These are phyloP conservation scores for Mormyrus iriodes DNA, from an alignment of 2,113 vertebrate genomes.

Conservation along the genomic window DNA sequence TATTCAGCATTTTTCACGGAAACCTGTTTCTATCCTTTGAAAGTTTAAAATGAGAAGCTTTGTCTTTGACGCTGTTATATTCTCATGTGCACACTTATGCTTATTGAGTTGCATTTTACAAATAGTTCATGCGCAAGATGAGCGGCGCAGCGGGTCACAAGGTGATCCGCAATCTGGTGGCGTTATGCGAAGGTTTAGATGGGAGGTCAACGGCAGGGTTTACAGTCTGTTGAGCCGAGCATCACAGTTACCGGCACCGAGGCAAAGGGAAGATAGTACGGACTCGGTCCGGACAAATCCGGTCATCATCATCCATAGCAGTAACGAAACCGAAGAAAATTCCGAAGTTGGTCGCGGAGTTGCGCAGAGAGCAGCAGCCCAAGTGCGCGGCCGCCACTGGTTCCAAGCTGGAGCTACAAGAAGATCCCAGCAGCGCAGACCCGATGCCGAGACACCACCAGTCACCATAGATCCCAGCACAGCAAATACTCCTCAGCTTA, in stretches of 20 bases:
- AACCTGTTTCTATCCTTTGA: not conserved
- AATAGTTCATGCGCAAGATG: slow-evolving; percentile 47
- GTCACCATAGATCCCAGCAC: slow-evolving; percentile 21
- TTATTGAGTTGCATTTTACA: slow-evolving; percentile 54
- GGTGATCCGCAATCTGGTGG: slow-evolving; percentile 47
- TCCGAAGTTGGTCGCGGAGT: not conserved
- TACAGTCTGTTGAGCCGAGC: slow-evolving; percentile 78
- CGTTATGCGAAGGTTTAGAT: slow-evolving; percentile 69
- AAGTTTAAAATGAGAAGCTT: slow-evolving; percentile 46
- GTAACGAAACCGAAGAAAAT: slow-evolving; percentile 39
- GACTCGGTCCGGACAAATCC: slow-evolving; percentile 35
- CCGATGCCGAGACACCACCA: slow-evolving; percentile 31
- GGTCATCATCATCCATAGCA: slow-evolving; percentile 46
- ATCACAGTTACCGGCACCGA: slow-evolving; percentile 67
- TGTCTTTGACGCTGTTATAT: slow-evolving; percentile 29
- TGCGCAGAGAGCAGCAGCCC: not conserved
- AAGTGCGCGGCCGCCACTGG: slow-evolving; percentile 39
- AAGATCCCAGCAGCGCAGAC: slow-evolving; percentile 10
- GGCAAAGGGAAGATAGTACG: slow-evolving; percentile 48
- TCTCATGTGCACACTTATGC: slow-evolving; percentile 48
- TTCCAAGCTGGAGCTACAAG: slow-evolving; percentile 40
- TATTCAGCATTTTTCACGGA: not conserved
- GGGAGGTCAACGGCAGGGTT: slow-evolving; percentile 84
- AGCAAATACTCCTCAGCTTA: slow-evolving; percentile 27
- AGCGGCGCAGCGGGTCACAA: slow-evolving; percentile 36